Evolutionary conservation across 2,888 invertebrate genomes (phyloP), one percentile per base, ranked within the genome.

Genomic region (Leucophora obtusa): DNA sequence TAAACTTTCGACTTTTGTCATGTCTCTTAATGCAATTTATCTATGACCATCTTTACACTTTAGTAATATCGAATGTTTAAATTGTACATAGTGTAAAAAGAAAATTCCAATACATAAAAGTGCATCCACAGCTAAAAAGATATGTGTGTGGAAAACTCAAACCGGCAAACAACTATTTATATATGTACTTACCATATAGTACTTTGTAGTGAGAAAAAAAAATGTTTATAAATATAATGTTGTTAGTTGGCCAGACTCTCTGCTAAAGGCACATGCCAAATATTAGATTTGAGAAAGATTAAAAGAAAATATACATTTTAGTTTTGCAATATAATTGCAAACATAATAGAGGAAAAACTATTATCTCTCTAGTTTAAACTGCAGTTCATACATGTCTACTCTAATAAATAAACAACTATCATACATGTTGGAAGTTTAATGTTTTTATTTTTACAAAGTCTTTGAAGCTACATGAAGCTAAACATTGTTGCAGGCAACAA

Each of bases 1-100:
- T 58, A 51, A 63, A 75, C 62, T 63, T 75, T 56, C 69, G 62
- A 50, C 62, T 69, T 54, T 54, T 47, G 56, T 60, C 56, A 28
- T 51, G 63, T 75, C 63, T 51, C 28, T 28, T 28, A 63, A 58
- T 28, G 38, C 50, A 63, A 69, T 62, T 62, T 68, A 74, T 66
- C 66, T 47, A 47, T 47, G 43, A 47, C n/a, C n/a, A 47, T 47
- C n/a, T 47, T 47, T 47, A 47, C n/a, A n/a, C n/a, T n/a, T n/a
- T n/a, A n/a, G n/a, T n/a, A n/a, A n/a, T n/a, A n/a, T n/a, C n/a
- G n/a, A 11, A 47, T 4, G 5, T 47, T 47, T 2, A 43, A 21
- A 21, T 28, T 28, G 3, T 28, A 28, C 28, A 28, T 6, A 28
- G 28, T 28, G 4, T 28, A 6, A 28, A 28, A 28, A 28, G 28